phyloP scores from a whole-genome alignment of 2,888 invertebrate genomes.

The Copidosoma aretas region DNA sequence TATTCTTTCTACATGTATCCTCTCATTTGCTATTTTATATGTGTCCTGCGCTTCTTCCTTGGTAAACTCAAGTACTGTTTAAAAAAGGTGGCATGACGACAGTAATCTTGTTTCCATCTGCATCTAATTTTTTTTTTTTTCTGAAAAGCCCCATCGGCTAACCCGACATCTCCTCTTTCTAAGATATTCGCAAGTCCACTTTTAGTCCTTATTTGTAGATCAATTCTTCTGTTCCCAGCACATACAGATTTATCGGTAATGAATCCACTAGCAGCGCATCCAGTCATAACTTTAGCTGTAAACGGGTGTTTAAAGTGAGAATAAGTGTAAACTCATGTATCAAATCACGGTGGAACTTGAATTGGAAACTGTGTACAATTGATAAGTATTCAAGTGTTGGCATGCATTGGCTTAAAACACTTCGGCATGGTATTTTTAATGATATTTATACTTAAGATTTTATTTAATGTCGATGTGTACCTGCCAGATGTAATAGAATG shows the following conservation, averaged over 20 bases:
- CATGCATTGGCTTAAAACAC: no score
- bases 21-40: neutral
- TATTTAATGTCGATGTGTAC: no score
- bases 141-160: neutral
- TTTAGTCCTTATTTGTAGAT: neutral
- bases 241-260: no score
- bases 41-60: neutral
- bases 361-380: neutral
- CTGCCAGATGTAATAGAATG: no score
- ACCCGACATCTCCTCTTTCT: slow-evolving; percentile 6
- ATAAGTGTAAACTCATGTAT: neutral
- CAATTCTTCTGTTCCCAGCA: neutral
- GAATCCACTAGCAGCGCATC: no score
- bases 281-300: neutral
- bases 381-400: no score
- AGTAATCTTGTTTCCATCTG: neutral
- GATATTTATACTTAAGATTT: no score
- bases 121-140: neutral
- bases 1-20: neutral
- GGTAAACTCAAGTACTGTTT: neutral
- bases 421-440: no score
- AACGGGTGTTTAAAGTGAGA: neutral
- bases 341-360: neutral
- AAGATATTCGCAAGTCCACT: neutral
- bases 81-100: neutral